Evolutionary conservation across 2,888 invertebrate genomes (phyloP).

Genomic region (Dioctria linearis): DNA sequence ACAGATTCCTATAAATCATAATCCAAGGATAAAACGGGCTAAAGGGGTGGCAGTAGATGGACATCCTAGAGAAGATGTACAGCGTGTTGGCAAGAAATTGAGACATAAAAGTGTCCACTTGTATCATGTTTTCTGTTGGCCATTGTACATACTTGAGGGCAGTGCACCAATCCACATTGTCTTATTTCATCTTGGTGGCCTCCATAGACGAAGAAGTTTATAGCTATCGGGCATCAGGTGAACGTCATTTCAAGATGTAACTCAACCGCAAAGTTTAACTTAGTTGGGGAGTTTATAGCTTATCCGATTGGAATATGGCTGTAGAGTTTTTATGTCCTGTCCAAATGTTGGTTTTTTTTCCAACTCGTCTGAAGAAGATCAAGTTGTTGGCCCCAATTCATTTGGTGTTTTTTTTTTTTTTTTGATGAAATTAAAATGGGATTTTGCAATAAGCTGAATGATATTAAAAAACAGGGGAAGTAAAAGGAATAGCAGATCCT

Average conservation of each 20-base stretch:
- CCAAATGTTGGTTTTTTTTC: background rate
- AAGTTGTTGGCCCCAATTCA: too few species aligned
- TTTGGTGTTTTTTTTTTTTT: too few species aligned
- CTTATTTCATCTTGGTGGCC: conserved; percentile 2
- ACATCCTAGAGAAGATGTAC: background rate
- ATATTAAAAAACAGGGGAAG: too few species aligned
- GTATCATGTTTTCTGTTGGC: background rate
- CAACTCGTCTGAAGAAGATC: too few species aligned
- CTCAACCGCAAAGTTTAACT: conserved; percentile 42
- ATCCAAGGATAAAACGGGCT: background rate
- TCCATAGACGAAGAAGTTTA: conserved; percentile 9
- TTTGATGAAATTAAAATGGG: too few species aligned
- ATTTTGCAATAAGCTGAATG: too few species aligned
- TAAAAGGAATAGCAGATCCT: too few species aligned
- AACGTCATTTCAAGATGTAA: conserved; percentile 21
- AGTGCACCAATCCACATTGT: conserved; percentile 3
- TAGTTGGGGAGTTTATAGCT: conserved; percentile 23
- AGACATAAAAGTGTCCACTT: conserved; percentile 47
- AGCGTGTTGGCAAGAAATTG: conserved; percentile 50
- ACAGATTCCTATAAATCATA: conserved; percentile 42
- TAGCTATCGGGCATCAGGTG: conserved; percentile 51
- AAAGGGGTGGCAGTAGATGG: conserved; percentile 1
- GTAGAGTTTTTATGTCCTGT: conserved; percentile 8
- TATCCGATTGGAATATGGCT: conserved; percentile 49
- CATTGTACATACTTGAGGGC: background rate